These are phyloP conservation scores for Ceratotherium simum DNA, from an alignment of 2,113 vertebrate species.

Conservation along the genomic window DNA sequence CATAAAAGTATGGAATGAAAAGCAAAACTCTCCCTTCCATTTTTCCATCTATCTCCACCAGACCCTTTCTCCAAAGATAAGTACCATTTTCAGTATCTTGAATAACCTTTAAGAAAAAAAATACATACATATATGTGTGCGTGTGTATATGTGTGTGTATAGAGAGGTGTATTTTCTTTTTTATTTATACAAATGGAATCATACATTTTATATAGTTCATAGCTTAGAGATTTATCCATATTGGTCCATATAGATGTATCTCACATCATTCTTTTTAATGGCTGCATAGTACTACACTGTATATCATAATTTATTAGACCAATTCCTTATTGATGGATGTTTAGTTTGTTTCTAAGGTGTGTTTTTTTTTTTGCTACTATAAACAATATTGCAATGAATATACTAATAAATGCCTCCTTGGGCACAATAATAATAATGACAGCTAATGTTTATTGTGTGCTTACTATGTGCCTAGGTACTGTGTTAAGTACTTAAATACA, in stretches of 20 bases:
- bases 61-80: conserved; percentile 38
- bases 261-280: conserved; percentile 15
- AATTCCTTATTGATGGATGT: background rate
- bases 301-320: conserved; percentile 14
- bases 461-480: background rate
- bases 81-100: conserved; percentile 2
- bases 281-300: background rate
- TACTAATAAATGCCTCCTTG: background rate
- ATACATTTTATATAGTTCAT: conserved; percentile 1
- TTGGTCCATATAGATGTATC: background rate
- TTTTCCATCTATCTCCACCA: background rate
- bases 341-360: background rate
- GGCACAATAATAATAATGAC: background rate
- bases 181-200: conserved; percentile 47
- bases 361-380: background rate
- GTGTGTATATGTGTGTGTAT: background rate
- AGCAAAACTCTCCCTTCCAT: background rate
- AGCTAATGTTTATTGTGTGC: background rate
- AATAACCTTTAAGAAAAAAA: background rate
- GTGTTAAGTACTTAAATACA: background rate
- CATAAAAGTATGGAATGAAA: conserved; percentile 27
- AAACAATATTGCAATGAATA: background rate
- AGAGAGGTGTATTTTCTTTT: background rate
- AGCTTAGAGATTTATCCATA: conserved; percentile 41
- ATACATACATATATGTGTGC: background rate